Evolutionary conservation across 2,113 vertebrate genomes (phyloP).

Genomic region (Alethe castanea): DNA sequence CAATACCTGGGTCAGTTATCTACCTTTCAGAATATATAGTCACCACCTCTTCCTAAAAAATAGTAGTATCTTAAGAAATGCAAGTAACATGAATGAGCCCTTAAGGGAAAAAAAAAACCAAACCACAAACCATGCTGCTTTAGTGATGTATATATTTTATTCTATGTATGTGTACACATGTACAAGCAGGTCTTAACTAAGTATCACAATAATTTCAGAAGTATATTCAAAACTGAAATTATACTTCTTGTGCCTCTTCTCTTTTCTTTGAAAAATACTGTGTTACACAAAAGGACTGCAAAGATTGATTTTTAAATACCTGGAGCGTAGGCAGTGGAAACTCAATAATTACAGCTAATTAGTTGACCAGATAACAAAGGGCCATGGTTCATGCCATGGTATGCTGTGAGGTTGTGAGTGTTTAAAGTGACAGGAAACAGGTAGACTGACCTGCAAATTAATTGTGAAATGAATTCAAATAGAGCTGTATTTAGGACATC

Average conservation of each 20-base stretch:
- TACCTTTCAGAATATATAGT: not conserved
- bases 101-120: not conserved
- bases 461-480: not conserved
- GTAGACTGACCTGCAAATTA: not conserved
- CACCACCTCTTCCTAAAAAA: not conserved
- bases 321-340: not conserved
- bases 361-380: not conserved
- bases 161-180: not conserved
- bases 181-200: not conserved
- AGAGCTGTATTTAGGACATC: not conserved
- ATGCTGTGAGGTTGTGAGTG: not conserved
- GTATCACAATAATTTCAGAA: not conserved
- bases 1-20: not conserved
- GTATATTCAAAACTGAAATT: not conserved
- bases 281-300: not conserved
- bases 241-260: not conserved
- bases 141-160: not conserved
- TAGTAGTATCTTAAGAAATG: not conserved
- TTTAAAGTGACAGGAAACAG: not conserved
- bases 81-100: not conserved
- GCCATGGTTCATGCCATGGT: not conserved
- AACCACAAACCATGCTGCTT: not conserved
- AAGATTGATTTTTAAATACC: not conserved
- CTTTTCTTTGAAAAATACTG: not conserved
- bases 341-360: not conserved